These are phyloP conservation scores for Poliocrania exsul DNA, from an alignment of 2,797 vertebrate species.

Conservation along the genomic window DNA sequence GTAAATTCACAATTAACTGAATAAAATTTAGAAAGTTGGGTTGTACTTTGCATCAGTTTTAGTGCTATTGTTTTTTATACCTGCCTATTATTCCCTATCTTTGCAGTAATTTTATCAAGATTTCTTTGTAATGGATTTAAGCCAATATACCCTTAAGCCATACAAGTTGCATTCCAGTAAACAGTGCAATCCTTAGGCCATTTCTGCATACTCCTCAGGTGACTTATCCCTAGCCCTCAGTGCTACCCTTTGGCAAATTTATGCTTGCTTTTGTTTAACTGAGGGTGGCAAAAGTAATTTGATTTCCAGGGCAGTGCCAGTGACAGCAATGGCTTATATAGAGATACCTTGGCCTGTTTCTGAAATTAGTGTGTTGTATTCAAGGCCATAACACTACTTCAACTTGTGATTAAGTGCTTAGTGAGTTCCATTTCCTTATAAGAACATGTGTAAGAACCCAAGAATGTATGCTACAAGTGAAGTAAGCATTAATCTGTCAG, in stretches of 20 bases:
- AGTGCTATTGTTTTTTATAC: neutral
- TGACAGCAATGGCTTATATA: constrained; percentile 13
- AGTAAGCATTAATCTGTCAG: constrained; percentile 74
- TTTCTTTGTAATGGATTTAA: neutral
- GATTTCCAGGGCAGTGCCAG: constrained; percentile 17
- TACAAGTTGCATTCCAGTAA: neutral
- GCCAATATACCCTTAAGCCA: neutral
- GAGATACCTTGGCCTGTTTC: constrained; percentile 29
- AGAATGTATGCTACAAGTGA: constrained; percentile 62
- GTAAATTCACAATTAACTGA: neutral
- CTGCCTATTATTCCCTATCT: neutral
- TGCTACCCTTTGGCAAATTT: neutral
- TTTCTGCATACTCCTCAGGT: neutral
- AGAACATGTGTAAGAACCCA: constrained; percentile 70
- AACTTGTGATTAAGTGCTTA: constrained; percentile 56
- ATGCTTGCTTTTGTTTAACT: constrained; percentile 40
- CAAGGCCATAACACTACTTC: constrained; percentile 37
- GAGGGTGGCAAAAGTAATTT: constrained; percentile 25
- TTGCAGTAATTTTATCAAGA: neutral
- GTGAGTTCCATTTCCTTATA: constrained; percentile 71
- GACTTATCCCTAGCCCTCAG: neutral
- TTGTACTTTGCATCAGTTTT: neutral
- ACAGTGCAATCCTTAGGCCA: neutral
- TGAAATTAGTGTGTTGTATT: constrained; percentile 19
- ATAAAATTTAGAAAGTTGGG: neutral